These are phyloP conservation scores for Crypturellus tataupa DNA, from an alignment of 2,797 vertebrate species.

Conservation along the genomic window DNA sequence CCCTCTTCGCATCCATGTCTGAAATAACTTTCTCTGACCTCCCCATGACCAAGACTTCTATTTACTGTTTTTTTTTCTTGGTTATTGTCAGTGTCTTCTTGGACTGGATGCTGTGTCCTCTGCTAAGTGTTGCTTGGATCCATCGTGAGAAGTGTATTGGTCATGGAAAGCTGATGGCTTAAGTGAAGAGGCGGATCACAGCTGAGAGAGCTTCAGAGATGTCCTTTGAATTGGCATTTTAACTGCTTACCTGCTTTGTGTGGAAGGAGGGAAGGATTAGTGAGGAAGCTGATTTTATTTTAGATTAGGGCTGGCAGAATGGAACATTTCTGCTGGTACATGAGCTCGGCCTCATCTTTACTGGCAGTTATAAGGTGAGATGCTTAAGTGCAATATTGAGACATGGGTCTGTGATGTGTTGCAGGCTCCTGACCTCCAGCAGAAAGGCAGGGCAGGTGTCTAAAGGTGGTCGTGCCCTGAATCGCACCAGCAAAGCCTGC, in stretches of 20 bases:
- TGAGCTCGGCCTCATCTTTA: not conserved
- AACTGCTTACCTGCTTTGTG: not conserved
- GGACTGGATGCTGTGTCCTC: not conserved
- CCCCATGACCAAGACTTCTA: not conserved
- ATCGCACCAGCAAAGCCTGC: not conserved
- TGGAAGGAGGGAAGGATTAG: not conserved
- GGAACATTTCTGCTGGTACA: not conserved
- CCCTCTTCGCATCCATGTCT: not conserved
- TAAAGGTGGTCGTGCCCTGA: fast-evolving
- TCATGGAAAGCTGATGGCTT: not conserved
- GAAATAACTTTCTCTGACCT: not conserved
- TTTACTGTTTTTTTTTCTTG: not conserved
- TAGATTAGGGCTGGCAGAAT: not conserved
- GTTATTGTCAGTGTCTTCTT: not conserved
- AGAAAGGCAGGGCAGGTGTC: not conserved
- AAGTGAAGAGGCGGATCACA: not conserved
- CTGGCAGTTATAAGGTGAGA: not conserved
- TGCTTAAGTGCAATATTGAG: not conserved
- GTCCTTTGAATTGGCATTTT: not conserved
- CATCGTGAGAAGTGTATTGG: not conserved
- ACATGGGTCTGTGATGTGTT: fast-evolving
- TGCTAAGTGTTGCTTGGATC: not conserved
- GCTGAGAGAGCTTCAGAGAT: not conserved
- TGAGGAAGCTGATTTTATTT: not conserved
- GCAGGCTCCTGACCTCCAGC: not conserved